Conservation (phyloP, 2,113 vertebrate genomes). For the Equus quagga region DNA sequence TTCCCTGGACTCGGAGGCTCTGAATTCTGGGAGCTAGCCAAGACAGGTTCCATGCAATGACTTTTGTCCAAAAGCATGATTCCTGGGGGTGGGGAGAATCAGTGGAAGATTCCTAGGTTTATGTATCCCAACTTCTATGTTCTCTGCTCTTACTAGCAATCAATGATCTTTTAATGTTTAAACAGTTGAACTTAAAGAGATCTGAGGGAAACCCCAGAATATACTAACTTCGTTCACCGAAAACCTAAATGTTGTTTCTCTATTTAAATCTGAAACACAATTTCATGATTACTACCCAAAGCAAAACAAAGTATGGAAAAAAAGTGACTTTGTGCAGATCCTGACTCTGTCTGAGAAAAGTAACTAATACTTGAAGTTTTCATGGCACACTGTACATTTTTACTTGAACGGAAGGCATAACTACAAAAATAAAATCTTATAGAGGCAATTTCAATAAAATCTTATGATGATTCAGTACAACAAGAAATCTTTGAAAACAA, state of each 20-base stretch:
- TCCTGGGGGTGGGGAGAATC: not conserved
- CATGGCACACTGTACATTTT: rapidly evolving
- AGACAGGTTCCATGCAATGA: not conserved
- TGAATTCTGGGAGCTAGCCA: too few species aligned
- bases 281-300: not conserved
- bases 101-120: not conserved
- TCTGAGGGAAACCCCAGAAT: not conserved
- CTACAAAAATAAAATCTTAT: not conserved
- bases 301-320: not conserved
- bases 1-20: not conserved
- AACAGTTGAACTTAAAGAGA: conserved; percentile 4
- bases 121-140: not conserved
- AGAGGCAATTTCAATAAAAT: not conserved
- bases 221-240: not conserved
- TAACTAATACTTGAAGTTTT: not conserved
- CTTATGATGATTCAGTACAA: not conserved
- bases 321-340: not conserved
- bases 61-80: not conserved
- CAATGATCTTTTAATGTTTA: not conserved
- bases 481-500: not conserved
- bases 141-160: not conserved
- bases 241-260: not conserved
- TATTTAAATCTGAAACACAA: not conserved
- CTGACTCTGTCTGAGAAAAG: not conserved
- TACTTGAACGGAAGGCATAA: not conserved